Conservation (phyloP, 2,888 invertebrate species). For the Lymantria monacha region DNA sequence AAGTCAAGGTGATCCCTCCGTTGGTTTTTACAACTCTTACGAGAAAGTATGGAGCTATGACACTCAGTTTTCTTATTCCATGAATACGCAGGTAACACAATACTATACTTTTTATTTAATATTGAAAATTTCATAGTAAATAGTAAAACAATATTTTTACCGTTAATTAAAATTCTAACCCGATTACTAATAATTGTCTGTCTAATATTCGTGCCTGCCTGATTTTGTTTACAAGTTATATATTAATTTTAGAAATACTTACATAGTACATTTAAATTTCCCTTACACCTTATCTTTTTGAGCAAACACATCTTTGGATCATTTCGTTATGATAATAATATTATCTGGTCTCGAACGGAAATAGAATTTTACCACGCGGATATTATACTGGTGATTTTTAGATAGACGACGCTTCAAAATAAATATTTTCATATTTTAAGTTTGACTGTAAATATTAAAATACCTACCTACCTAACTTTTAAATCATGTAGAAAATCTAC, state of each 20-base stretch:
- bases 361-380: constrained; percentile 40
- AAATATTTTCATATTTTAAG: constrained; percentile 12
- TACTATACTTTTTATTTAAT: no score
- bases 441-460: constrained; percentile 1
- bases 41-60: no score
- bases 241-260: not conserved
- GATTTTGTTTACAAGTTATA: no score
- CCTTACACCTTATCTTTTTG: constrained; percentile 4
- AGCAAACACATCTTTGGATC: constrained; percentile 26
- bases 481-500: not conserved
- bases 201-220: no score
- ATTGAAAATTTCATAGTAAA: no score
- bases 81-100: no score
- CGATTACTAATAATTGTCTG: no score
- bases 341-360: constrained; percentile 47
- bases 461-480: not conserved
- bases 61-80: no score
- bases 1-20: no score
- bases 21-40: no score
- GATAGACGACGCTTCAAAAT: constrained; percentile 20
- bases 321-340: constrained; percentile 38
- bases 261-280: not conserved
- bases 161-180: no score
- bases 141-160: no score
- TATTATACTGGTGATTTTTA: constrained; percentile 26